Conservation (phyloP, 2,113 vertebrate species). For the Campylorhamphus procurvoides region DNA sequence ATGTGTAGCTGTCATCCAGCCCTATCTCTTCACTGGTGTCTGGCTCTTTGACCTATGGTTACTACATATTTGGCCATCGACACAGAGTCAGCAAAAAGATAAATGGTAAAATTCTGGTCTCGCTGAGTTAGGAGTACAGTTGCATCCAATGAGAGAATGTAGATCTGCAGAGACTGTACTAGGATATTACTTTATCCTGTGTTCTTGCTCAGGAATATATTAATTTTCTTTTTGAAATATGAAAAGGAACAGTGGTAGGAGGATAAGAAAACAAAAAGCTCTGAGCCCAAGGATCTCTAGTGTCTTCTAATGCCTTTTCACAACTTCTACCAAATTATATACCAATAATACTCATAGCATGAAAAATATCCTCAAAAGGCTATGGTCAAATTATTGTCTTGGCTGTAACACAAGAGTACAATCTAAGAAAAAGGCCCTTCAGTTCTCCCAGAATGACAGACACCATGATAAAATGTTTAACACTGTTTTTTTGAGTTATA, state of each 20-base stretch:
- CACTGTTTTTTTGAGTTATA: background rate
- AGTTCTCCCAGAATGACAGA: background rate
- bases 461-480: background rate
- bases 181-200: background rate
- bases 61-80: background rate
- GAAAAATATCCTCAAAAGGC: conserved; percentile 31
- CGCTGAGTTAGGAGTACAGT: background rate
- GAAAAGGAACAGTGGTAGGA: background rate
- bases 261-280: background rate
- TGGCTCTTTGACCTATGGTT: background rate
- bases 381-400: conserved; percentile 17
- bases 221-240: background rate
- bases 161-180: background rate
- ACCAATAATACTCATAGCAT: conserved; percentile 25
- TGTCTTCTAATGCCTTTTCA: conserved; percentile 38
- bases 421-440: background rate
- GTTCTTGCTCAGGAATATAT: background rate
- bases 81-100: background rate
- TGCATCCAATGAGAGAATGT: background rate
- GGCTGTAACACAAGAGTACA: background rate
- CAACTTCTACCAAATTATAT: conserved; percentile 5
- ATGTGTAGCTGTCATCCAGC: background rate
- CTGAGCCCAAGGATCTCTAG: conserved; percentile 8
- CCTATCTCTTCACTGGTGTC: background rate
- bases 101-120: background rate